Evolutionary conservation across 2,888 invertebrate species (phyloP).

Genomic region (Cephus nigrinus): DNA sequence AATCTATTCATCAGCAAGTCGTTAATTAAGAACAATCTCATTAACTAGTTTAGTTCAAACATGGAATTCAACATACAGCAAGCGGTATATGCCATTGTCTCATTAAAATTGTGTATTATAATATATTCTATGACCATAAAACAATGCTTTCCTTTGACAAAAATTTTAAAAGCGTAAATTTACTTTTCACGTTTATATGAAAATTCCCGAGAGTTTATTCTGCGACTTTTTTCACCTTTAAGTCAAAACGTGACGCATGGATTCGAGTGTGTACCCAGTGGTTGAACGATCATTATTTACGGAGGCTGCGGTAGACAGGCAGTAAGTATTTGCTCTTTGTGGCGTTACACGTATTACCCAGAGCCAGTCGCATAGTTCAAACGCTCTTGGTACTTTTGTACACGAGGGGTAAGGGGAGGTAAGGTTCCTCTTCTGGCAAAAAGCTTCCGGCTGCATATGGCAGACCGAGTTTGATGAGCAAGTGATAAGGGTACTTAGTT

Average conservation of each 20-base stretch:
- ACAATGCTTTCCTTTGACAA: neutral
- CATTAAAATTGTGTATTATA: no score
- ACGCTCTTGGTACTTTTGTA: neutral
- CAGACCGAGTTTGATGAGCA: slow-evolving; percentile 25
- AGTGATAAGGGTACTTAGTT: slow-evolving; percentile 23
- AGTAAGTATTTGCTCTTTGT: slow-evolving; percentile 1
- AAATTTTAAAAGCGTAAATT: no score
- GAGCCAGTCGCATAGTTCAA: neutral
- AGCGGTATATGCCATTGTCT: no score
- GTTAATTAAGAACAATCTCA: no score
- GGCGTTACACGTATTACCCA: no score
- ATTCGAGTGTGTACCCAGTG: neutral
- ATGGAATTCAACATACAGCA: no score
- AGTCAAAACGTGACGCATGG: neutral
- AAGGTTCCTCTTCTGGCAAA: neutral
- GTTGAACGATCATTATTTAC: slow-evolving; percentile 43
- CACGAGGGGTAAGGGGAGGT: neutral
- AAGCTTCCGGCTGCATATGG: slow-evolving; percentile 23
- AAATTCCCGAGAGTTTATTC: neutral
- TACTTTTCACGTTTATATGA: neutral
- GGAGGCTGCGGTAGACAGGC: slow-evolving; percentile 40
- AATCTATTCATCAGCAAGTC: no score
- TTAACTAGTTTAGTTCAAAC: no score
- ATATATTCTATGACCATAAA: no score
- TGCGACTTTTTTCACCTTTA: neutral